These are phyloP conservation scores for Hoplias malabaricus DNA, from an alignment of 2,113 vertebrate species.

Conservation along the genomic window DNA sequence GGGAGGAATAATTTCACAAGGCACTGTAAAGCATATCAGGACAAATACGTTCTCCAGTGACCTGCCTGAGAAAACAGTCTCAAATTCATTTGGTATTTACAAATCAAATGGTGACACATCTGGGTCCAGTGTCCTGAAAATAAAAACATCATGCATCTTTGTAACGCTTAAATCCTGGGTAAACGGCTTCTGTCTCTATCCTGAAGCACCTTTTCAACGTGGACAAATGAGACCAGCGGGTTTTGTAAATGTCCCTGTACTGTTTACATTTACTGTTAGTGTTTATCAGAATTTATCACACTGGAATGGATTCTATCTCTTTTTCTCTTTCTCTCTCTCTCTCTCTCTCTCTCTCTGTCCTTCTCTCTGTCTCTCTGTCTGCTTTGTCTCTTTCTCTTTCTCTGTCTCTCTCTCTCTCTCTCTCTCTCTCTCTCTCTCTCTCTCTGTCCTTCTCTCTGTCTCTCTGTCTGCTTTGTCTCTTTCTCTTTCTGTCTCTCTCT, in stretches of 20 bases:
- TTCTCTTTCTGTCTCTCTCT: too few relatives aligned
- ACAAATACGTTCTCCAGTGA: too few relatives aligned
- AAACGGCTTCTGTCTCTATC: not conserved
- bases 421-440: not conserved
- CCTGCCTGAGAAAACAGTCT: too few relatives aligned
- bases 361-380: not conserved
- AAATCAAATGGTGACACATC: too few relatives aligned
- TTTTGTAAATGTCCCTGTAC: not conserved
- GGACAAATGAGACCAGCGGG: not conserved
- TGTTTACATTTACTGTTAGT: not conserved
- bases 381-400: too few relatives aligned
- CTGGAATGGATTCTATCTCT: slow-evolving; percentile 15
- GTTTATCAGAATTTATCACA: slow-evolving; percentile 10
- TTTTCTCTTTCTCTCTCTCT: not conserved
- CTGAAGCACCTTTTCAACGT: not conserved
- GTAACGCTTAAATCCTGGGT: too few relatives aligned
- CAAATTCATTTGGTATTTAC: too few relatives aligned
- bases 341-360: not conserved
- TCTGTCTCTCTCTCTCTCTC: not conserved
- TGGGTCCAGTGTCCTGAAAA: too few relatives aligned
- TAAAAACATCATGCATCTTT: too few relatives aligned
- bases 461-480: not conserved
- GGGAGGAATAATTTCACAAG: too few relatives aligned
- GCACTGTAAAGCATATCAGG: too few relatives aligned
- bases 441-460: not conserved